A percentile compares a stretch with the other conserved stretches of the same genome.
These are phyloP conservation scores for Hedya salicella DNA, from an alignment of 2,888 invertebrate species.

Conservation along the genomic window DNA sequence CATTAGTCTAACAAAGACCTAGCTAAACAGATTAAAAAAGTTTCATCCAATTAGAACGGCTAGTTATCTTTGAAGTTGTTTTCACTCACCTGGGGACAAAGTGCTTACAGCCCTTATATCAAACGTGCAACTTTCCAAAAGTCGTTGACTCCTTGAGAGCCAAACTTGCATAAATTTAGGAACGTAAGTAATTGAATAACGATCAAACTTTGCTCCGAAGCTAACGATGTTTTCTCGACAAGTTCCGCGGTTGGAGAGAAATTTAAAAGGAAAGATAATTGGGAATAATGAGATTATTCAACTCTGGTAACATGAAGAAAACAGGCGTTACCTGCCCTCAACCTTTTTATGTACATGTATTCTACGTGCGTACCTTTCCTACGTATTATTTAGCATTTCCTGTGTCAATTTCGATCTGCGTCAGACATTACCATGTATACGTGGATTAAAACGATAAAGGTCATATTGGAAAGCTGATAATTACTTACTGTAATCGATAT, in stretches of 20 bases:
- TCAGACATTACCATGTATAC: slow-evolving; percentile 37
- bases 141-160: slow-evolving; percentile 38
- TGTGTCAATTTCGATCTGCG: slow-evolving; percentile 36
- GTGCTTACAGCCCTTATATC: slow-evolving; percentile 11
- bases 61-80: slow-evolving; percentile 7
- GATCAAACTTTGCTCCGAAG: slow-evolving; percentile 24
- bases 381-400: slow-evolving; percentile 36
- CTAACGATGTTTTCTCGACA: slow-evolving; percentile 12
- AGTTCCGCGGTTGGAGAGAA: slow-evolving; percentile 3
- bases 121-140: slow-evolving; percentile 17
- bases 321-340: slow-evolving; percentile 7
- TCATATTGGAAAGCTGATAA: slow-evolving; percentile 37
- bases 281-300: slow-evolving; percentile 33
- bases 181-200: slow-evolving; percentile 25
- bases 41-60: not conserved
- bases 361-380: slow-evolving; percentile 21
- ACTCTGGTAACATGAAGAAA: slow-evolving; percentile 22
- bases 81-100: not conserved
- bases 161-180: slow-evolving; percentile 31
- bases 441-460: slow-evolving; percentile 36
- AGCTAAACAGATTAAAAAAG: not conserved
- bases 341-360: slow-evolving; percentile 9
- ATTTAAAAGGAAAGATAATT: slow-evolving; percentile 29
- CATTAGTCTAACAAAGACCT: not conserved
- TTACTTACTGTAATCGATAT: slow-evolving; percentile 17